Evolutionary conservation across 2,888 invertebrate genomes (phyloP).

Genomic region (Cylindroiulus punctatus): DNA sequence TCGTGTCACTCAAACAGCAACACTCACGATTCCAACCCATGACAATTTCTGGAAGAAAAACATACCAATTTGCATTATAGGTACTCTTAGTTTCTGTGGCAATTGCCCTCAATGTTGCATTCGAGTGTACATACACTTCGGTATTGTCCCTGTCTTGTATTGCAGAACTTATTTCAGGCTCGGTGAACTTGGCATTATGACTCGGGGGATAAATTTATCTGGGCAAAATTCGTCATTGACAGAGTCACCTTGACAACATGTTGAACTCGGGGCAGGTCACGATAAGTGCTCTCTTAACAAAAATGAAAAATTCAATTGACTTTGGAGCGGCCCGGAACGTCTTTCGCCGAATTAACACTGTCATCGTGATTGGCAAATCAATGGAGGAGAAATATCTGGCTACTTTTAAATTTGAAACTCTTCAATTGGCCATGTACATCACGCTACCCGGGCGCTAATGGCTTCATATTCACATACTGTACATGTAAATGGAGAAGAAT

Average conservation of each 20-base stretch:
- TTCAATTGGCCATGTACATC: neutral
- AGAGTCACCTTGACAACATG: neutral
- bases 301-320: neutral
- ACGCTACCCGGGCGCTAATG: neutral
- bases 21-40: too few species aligned
- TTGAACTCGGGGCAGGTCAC: conserved; percentile 13
- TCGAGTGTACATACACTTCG: too few species aligned
- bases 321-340: neutral
- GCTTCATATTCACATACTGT: too few species aligned
- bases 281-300: neutral
- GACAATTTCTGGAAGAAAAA: too few species aligned
- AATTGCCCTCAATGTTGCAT: too few species aligned
- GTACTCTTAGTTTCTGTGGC: too few species aligned
- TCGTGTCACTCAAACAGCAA: too few species aligned
- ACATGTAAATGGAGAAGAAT: neutral
- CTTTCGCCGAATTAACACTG: neutral
- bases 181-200: neutral
- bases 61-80: too few species aligned
- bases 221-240: neutral
- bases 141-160: too few species aligned
- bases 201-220: neutral
- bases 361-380: conserved; percentile 34
- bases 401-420: neutral
- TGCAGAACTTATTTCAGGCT: too few species aligned
- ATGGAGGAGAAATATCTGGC: neutral